Conservation (phyloP, 1,140 invertebrate species). For the Drosophila varians region DNA sequence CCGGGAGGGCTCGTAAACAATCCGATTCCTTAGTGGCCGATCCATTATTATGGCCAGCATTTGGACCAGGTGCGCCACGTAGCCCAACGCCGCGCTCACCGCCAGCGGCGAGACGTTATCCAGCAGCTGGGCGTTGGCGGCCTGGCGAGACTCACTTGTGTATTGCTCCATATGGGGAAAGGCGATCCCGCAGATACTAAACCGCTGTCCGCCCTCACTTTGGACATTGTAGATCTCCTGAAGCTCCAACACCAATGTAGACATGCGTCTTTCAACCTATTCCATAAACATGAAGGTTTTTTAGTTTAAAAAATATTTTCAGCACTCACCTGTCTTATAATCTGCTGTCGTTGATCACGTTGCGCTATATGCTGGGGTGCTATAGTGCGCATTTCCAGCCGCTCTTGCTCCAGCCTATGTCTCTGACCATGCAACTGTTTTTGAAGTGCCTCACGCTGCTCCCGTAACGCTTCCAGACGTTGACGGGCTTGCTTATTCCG, state of each 20-base stretch:
- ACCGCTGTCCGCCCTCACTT: conserved; percentile 73
- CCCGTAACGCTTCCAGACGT: conserved; percentile 39
- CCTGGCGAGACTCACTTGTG: conserved; percentile 52
- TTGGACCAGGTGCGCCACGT: conserved; percentile 90
- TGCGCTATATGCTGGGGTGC: conserved; percentile 28
- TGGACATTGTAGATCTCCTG: conserved; percentile 85
- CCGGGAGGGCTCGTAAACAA: conserved; percentile 90
- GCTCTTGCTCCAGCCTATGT: conserved; percentile 43
- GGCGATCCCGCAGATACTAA: conserved; percentile 88
- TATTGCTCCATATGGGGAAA: conserved; percentile 89
- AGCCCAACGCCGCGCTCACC: conserved; percentile 91
- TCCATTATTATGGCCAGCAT: conserved; percentile 93
- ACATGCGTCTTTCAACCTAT: conserved; percentile 69
- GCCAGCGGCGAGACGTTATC: conserved; percentile 86
- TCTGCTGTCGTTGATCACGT: conserved; percentile 47
- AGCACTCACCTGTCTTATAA: conserved; percentile 41
- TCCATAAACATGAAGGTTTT: neutral
- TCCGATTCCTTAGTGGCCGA: conserved; percentile 90
- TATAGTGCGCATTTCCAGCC: conserved; percentile 40
- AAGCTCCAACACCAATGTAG: conserved; percentile 83
- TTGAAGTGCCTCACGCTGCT: conserved; percentile 38
- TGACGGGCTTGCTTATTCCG: conserved; percentile 82
- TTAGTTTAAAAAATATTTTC: too few relatives aligned
- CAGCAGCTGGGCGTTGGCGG: conserved; percentile 49
- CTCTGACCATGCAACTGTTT: conserved; percentile 31